A percentile compares a stretch with the other conserved stretches of the same genome.
These are phyloP conservation scores for Philypnodon macrostomus DNA, from an alignment of 2,797 vertebrate species.

Conservation along the genomic window DNA sequence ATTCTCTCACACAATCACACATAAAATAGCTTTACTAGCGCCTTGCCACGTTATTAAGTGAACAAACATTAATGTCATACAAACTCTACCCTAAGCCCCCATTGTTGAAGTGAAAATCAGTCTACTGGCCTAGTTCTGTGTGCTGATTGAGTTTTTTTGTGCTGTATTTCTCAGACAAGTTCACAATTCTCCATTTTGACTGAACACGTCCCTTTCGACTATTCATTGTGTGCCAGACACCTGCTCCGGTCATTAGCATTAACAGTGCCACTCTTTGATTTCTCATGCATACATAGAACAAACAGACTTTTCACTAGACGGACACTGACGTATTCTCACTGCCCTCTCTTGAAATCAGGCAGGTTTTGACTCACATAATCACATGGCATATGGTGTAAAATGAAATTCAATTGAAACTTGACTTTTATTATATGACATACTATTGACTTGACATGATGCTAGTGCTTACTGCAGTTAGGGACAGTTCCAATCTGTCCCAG, in stretches of 20 bases:
- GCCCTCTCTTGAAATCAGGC: slow-evolving; percentile 49
- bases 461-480: too few species aligned
- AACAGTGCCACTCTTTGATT: slow-evolving; percentile 35
- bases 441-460: too few species aligned
- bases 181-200: slow-evolving; percentile 35
- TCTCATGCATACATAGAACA: slow-evolving; percentile 19
- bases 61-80: background rate
- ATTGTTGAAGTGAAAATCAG: too few species aligned
- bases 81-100: background rate
- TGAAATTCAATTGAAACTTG: too few species aligned
- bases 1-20: slow-evolving; percentile 20
- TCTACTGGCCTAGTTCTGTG: too few species aligned
- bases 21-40: slow-evolving; percentile 5
- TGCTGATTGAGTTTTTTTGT: background rate
- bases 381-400: slow-evolving; percentile 6
- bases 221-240: slow-evolving; percentile 31
- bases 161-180: too few species aligned
- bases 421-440: too few species aligned
- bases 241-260: slow-evolving; percentile 40
- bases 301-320: slow-evolving; percentile 31
- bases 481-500: too few species aligned
- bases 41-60: background rate
- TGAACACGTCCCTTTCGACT: slow-evolving; percentile 17
- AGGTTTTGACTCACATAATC: slow-evolving; percentile 20
- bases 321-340: slow-evolving; percentile 37